phyloP scores from a whole-genome alignment of 2,888 invertebrate species.

The Halictus ligatus region DNA sequence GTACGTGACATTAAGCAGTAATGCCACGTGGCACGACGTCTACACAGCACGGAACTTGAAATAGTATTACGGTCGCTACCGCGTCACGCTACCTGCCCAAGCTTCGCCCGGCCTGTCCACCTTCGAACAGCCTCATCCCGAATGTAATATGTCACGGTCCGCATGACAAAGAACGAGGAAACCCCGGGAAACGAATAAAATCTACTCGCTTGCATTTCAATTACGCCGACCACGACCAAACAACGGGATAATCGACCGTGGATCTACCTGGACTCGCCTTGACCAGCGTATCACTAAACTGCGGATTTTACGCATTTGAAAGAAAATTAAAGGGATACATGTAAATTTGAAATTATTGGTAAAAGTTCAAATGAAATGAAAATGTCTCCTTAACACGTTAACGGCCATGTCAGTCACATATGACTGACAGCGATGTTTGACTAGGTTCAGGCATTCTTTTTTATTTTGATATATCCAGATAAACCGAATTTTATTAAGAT shows the following conservation, averaged over 20 bases:
- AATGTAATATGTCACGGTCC: conserved; percentile 53
- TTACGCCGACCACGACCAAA: conserved; percentile 10
- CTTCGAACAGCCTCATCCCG: conserved; percentile 61
- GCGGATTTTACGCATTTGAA: neutral
- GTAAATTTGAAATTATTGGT: too few relatives aligned
- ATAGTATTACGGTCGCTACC: conserved; percentile 66
- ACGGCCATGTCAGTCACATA: too few relatives aligned
- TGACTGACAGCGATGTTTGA: too few relatives aligned
- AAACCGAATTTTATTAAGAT: too few relatives aligned
- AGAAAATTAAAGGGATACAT: neutral
- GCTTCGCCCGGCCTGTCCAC: conserved; percentile 35
- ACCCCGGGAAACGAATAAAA: conserved; percentile 1
- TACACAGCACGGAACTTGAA: conserved; percentile 64
- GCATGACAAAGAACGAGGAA: conserved; percentile 49
- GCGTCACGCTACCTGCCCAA: conserved; percentile 37
- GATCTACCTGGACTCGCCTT: neutral
- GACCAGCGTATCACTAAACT: neutral
- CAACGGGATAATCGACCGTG: neutral
- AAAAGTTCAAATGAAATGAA: too few relatives aligned
- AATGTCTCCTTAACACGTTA: too few relatives aligned
- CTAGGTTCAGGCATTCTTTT: too few relatives aligned
- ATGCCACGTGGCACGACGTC: conserved; percentile 67
- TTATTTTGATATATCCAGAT: too few relatives aligned
- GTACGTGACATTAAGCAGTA: conserved; percentile 74
- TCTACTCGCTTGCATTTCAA: conserved; percentile 29